A percentile compares a stretch with the other conserved stretches of the same genome.
These are phyloP conservation scores for Biston stratarius DNA, from an alignment of 2,888 invertebrate species.

Conservation along the genomic window DNA sequence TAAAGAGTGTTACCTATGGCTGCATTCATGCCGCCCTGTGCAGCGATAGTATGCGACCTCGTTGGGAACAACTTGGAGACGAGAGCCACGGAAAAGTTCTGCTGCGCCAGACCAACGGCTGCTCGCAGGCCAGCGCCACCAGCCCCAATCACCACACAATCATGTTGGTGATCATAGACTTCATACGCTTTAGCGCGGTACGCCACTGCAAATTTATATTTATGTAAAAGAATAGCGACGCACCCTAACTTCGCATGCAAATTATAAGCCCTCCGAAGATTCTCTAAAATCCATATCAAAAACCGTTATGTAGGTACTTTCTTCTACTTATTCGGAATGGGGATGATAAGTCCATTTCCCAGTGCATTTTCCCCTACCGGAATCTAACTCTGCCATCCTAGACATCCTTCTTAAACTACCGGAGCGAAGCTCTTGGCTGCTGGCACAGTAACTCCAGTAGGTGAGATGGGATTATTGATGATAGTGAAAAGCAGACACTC, in stretches of 20 bases:
- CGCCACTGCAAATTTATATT: constrained; percentile 29
- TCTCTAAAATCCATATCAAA: too few relatives aligned
- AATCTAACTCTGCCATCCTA: too few relatives aligned
- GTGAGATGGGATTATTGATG: too few relatives aligned
- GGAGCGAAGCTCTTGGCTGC: too few relatives aligned
- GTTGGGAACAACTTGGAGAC: constrained; percentile 99
- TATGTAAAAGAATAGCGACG: neutral
- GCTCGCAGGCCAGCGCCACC: constrained; percentile 98
- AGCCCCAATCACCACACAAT: constrained; percentile 98
- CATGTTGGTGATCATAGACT: constrained; percentile 96
- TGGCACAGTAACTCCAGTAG: too few relatives aligned
- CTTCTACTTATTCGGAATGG: too few relatives aligned
- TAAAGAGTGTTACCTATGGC: constrained; percentile 88
- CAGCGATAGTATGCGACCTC: constrained; percentile 98
- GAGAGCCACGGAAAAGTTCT: constrained; percentile 97
- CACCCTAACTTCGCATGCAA: neutral
- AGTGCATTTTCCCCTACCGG: too few relatives aligned
- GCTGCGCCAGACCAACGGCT: constrained; percentile 96
- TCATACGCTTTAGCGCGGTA: constrained; percentile 87
- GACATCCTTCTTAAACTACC: too few relatives aligned
- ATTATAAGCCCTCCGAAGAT: too few relatives aligned
- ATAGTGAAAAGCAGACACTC: too few relatives aligned
- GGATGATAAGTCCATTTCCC: too few relatives aligned
- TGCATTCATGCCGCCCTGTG: constrained; percentile 99
- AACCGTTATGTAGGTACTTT: too few relatives aligned